A percentile compares a stretch with the other conserved stretches of the same genome.
Evolutionary conservation across 1,140 invertebrate species (phyloP).

Genomic region (Drosophila sproati): DNA sequence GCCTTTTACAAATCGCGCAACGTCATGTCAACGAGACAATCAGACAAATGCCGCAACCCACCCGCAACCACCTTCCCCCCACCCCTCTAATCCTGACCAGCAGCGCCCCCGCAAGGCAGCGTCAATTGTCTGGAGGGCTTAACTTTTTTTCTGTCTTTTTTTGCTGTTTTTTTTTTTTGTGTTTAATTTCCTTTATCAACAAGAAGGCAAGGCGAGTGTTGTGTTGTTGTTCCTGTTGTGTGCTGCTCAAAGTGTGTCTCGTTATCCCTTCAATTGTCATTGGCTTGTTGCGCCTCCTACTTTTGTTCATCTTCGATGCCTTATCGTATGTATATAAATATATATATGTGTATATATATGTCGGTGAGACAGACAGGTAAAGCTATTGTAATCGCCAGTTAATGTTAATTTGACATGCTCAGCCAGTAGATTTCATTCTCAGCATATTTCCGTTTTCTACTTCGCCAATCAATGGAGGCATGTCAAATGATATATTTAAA

Average conservation of each 20-base stretch:
- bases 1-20: slow-evolving; percentile 74
- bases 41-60: slow-evolving; percentile 69
- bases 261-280: slow-evolving; percentile 76
- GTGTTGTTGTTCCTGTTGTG: slow-evolving; percentile 23
- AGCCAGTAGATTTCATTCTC: slow-evolving; percentile 17
- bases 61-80: neutral
- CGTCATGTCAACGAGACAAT: slow-evolving; percentile 81
- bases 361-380: slow-evolving; percentile 25
- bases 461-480: neutral
- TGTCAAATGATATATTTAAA: neutral
- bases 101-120: slow-evolving; percentile 23
- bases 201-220: slow-evolving; percentile 36
- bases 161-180: slow-evolving; percentile 45
- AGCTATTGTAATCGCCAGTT: slow-evolving; percentile 65
- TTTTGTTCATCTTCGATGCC: slow-evolving; percentile 25
- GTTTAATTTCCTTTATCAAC: slow-evolving; percentile 79
- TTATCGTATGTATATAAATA: slow-evolving; percentile 34
- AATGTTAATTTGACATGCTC: slow-evolving; percentile 64
- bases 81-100: slow-evolving; percentile 22
- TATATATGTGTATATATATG: slow-evolving; percentile 17
- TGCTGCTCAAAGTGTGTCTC: slow-evolving; percentile 38
- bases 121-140: slow-evolving; percentile 77
- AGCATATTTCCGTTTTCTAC: slow-evolving; percentile 1
- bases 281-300: slow-evolving; percentile 70
- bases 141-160: slow-evolving; percentile 74